These are phyloP conservation scores for Paragorgia papillata DNA, from an alignment of 92 coral and sea anemone species.

Conservation along the genomic window DNA sequence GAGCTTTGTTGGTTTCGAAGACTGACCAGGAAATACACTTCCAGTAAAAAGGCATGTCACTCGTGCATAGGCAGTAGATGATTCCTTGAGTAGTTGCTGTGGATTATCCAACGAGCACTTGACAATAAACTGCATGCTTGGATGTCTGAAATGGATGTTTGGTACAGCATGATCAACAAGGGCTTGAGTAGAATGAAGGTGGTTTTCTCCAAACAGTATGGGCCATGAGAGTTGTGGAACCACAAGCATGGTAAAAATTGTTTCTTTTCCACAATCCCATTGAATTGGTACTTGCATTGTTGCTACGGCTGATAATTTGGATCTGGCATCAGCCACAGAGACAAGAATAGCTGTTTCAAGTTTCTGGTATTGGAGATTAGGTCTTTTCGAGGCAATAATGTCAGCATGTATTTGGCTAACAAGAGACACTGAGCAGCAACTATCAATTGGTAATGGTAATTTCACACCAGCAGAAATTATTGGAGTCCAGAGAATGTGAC, in stretches of 20 bases:
- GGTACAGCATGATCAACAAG: conserved; percentile 60
- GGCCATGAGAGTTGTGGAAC: conserved; percentile 66
- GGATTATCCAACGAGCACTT: too few species aligned
- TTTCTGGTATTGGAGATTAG: conserved; percentile 36
- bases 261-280: conserved; percentile 51
- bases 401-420: conserved; percentile 54
- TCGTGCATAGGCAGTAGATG: too few species aligned
- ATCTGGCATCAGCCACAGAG: conserved; percentile 50
- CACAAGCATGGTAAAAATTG: conserved; percentile 54
- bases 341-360: conserved; percentile 46
- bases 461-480: conserved; percentile 50
- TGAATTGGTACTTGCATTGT: too few species aligned
- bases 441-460: conserved; percentile 45
- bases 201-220: conserved; percentile 64
- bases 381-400: conserved; percentile 35
- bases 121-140: conserved; percentile 55
- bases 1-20: too few species aligned
- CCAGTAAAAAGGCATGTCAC: too few species aligned
- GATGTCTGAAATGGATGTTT: conserved; percentile 44
- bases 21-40: too few species aligned
- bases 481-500: conserved; percentile 59
- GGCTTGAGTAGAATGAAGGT: too few species aligned
- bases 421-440: conserved; percentile 61
- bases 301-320: conserved; percentile 41
- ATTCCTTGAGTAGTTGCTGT: too few species aligned